These are phyloP conservation scores for Drosophila quadrilineata DNA, from an alignment of 1,140 invertebrate species.

Conservation along the genomic window DNA sequence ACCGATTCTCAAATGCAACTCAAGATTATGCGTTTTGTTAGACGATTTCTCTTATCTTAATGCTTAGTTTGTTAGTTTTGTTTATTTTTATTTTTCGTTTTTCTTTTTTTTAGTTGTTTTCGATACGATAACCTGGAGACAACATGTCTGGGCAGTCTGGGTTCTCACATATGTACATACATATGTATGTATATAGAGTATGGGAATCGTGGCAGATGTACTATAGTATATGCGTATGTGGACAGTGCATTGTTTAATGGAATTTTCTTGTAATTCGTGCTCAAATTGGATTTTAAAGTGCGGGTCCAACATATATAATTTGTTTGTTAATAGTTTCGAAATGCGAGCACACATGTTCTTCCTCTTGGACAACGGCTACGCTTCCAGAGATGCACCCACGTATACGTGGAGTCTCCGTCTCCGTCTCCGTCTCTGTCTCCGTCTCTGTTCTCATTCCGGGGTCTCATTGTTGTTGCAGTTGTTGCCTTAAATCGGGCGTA, in stretches of 20 bases:
- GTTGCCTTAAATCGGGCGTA: constrained; percentile 78
- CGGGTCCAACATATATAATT: constrained; percentile 79
- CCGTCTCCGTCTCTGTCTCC: neutral
- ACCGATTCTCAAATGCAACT: constrained; percentile 59
- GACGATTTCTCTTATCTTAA: constrained; percentile 80
- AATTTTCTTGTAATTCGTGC: constrained; percentile 79
- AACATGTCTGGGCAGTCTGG: constrained; percentile 54
- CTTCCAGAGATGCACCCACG: neutral
- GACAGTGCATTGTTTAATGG: constrained; percentile 75
- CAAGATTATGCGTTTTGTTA: constrained; percentile 81
- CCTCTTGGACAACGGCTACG: constrained; percentile 14
- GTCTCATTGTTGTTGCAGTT: constrained; percentile 37
- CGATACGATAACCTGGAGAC: constrained; percentile 49
- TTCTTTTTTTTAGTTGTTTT: constrained; percentile 15
- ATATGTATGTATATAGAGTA: neutral
- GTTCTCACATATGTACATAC: neutral
- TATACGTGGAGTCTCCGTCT: neutral
- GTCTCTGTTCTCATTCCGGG: constrained; percentile 35
- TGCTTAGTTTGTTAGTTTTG: constrained; percentile 20
- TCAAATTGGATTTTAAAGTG: constrained; percentile 79
- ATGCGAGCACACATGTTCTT: constrained; percentile 47
- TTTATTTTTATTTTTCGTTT: neutral
- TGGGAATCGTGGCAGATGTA: neutral
- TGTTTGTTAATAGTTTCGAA: constrained; percentile 80
- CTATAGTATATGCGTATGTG: neutral